Conservation (phyloP, 2,888 invertebrate genomes). For the Lasioglossum vierecki region DNA sequence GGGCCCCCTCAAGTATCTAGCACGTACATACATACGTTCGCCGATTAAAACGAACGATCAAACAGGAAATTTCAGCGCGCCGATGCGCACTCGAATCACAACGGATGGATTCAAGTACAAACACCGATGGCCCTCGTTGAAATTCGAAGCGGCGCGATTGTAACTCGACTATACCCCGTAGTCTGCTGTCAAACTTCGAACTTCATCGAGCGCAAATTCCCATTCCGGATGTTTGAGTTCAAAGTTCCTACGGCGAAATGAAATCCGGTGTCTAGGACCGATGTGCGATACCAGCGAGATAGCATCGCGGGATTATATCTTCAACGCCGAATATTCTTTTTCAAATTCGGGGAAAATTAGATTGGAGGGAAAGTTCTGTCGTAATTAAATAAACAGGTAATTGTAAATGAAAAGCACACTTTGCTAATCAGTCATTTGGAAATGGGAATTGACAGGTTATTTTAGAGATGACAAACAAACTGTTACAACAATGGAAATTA, state of each 20-base stretch:
- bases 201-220: background rate
- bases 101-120: slow-evolving; percentile 3
- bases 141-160: background rate
- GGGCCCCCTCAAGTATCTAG: background rate
- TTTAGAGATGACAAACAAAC: too few species aligned
- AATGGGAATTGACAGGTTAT: too few species aligned
- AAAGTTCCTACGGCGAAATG: background rate
- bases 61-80: background rate
- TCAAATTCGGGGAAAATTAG: background rate
- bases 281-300: background rate
- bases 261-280: background rate
- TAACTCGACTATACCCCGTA: background rate
- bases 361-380: too few species aligned
- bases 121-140: background rate
- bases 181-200: background rate
- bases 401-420: too few species aligned
- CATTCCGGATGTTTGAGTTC: background rate
- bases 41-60: background rate
- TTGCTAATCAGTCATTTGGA: too few species aligned
- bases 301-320: background rate
- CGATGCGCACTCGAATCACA: slow-evolving; percentile 2
- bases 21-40: background rate
- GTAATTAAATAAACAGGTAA: too few species aligned
- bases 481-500: too few species aligned
- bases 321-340: background rate